Percentiles rank a stretch among this genome's conserved stretches.
phyloP scores from a whole-genome alignment of 1,140 invertebrate genomes.

The Drosophila novamexicana region DNA sequence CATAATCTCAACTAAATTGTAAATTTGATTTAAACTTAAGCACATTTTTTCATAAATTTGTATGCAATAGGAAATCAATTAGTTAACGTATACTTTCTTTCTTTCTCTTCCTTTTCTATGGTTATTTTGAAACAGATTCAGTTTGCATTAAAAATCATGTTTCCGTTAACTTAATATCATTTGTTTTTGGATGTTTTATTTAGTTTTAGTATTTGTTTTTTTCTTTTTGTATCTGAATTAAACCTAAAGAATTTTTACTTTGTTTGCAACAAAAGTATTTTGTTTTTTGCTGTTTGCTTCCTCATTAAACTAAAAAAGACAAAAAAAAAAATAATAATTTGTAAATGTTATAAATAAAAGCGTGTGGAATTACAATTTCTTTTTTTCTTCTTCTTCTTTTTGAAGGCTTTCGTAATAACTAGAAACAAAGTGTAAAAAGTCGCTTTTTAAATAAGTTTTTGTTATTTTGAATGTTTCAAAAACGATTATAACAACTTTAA shows the following conservation, averaged over 20 bases:
- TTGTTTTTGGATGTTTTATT: constrained; percentile 22
- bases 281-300: constrained; percentile 37
- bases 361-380: constrained; percentile 83
- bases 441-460: constrained; percentile 29
- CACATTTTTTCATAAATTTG: constrained; percentile 75
- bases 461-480: constrained; percentile 31
- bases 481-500: constrained; percentile 44
- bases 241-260: constrained; percentile 51
- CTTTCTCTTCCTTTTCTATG: constrained; percentile 21
- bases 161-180: constrained; percentile 63
- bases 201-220: neutral
- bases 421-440: constrained; percentile 61
- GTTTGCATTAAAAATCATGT: constrained; percentile 46
- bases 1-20: constrained; percentile 80
- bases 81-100: constrained; percentile 42
- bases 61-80: constrained; percentile 74
- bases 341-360: constrained; percentile 77
- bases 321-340: constrained; percentile 42
- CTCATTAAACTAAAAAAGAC: constrained; percentile 45
- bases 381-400: constrained; percentile 54
- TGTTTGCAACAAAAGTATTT: constrained; percentile 57
- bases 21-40: constrained; percentile 82
- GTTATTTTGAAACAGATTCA: constrained; percentile 36
- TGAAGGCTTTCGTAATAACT: constrained; percentile 64
- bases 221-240: constrained; percentile 29